A percentile compares a stretch with the other conserved stretches of the same genome.
These are phyloP conservation scores for Rotaria magnacalcarata DNA, from an alignment of 2,888 invertebrate genomes.

Conservation along the genomic window DNA sequence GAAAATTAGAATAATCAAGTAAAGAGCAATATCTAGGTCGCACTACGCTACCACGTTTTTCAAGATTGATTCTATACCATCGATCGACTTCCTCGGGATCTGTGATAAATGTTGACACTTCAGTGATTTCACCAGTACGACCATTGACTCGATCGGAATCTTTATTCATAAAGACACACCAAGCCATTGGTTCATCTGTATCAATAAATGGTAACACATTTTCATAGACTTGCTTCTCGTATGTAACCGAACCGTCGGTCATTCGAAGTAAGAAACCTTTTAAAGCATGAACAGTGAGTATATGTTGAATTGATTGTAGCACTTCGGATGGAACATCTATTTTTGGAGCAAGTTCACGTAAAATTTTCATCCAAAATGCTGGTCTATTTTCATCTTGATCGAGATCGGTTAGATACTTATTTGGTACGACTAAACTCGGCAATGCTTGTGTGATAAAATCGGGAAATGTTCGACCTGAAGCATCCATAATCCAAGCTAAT, in stretches of 20 bases:
- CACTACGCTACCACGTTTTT: background rate
- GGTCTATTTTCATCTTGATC: background rate
- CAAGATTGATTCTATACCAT: background rate
- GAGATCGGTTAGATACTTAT: background rate
- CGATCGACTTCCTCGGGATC: background rate
- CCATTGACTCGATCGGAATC: background rate
- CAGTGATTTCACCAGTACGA: background rate
- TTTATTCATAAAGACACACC: background rate
- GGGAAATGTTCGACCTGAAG: background rate
- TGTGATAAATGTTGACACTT: background rate
- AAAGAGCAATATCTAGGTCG: background rate
- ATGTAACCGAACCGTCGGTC: background rate
- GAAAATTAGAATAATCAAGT: background rate
- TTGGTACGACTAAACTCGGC: background rate
- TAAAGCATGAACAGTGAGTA: background rate
- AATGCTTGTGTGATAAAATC: background rate
- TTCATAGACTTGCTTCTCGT: constrained; percentile 3
- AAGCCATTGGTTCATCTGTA: background rate
- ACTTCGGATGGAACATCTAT: background rate
- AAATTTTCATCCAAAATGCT: background rate
- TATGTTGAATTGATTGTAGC: background rate
- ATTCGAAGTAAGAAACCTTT: background rate
- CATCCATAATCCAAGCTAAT: background rate
- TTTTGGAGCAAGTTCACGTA: background rate
- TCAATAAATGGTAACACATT: constrained; percentile 5